Base-by-base conservation (phyloP, 1,140 invertebrate species). In the Globodera rostochiensis region DNA sequence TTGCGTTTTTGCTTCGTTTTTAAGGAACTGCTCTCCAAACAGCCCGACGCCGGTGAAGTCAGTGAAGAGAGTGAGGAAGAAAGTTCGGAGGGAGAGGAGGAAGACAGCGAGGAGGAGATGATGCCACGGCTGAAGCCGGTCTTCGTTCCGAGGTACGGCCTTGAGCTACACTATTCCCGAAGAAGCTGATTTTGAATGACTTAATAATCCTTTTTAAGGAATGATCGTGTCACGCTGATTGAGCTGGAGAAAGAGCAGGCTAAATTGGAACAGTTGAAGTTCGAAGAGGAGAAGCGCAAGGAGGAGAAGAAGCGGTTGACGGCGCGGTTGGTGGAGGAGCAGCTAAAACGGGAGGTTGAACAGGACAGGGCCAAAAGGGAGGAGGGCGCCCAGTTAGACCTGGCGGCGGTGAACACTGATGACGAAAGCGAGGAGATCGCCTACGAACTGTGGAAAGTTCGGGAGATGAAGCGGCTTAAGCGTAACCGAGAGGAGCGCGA, bases 401-500 rank as follows among this genome's bases (percentile, higher is more conserved):
- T 96, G n/a, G 93, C 95, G 85, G 94, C 95, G 88, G 94, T 99
- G 2, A 94, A 94, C 88, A 98, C 97, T 0, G 97, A 98, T 89
- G 97, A 99, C 91, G 98, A 99, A 90, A 96, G 98, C 88, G 97
- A 99, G 90, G 93, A 97, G 7, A 80, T 90, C 49, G 96, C 96
- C 87, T 99, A 98, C 89, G 97, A 99, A 91, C 93, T 94, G 0
- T 99, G 97, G 97, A 99, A 99, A 91, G 87, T 97, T 7, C 92
- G 98, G 47, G 98, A 99, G 91, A 92, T 99, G 86, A 97, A 96
- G 90, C 91, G 98, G 66, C 94, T 98, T 53, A 99, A 98, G 90
- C 92, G 96, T 21, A 96, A 98, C 90, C 93, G 96, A 84, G 96
- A 99, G 87, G 95, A 98, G 91, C 91, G 95, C 86, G 96, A 98